These are phyloP conservation scores for Drosophila fungiperda DNA, from an alignment of 2,888 invertebrate genomes.

Conservation along the genomic window DNA sequence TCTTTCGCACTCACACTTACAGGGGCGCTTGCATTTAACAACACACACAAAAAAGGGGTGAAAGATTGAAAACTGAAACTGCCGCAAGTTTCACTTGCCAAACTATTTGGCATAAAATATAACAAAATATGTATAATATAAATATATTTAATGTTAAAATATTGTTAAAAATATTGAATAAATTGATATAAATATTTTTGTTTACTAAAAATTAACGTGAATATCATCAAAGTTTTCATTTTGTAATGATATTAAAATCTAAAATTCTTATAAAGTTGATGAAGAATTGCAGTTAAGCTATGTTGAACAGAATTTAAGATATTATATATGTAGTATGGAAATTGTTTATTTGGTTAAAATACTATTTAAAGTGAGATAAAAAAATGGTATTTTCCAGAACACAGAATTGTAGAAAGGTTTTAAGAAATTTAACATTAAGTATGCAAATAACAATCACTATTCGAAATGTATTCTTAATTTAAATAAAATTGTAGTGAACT, in stretches of 20 bases:
- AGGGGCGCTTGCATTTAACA: constrained; percentile 63
- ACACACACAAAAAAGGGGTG: constrained; percentile 39
- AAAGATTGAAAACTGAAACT: background rate
- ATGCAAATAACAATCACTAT: background rate
- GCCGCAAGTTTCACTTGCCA: background rate
- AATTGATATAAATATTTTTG: background rate
- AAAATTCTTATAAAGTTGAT: background rate
- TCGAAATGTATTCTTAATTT: background rate
- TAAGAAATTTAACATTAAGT: background rate
- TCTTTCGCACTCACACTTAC: constrained; percentile 34
- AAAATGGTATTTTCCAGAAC: fast-evolving
- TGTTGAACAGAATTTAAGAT: background rate
- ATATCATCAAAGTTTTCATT: background rate
- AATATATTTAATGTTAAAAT: background rate
- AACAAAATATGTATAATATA: background rate
- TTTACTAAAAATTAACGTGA: background rate
- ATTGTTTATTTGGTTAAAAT: background rate
- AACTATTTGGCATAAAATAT: background rate
- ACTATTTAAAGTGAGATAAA: background rate
- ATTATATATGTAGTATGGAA: background rate
- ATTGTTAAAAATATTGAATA: background rate
- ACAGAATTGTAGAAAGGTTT: background rate
- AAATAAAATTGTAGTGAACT: background rate
- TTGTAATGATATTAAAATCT: background rate
- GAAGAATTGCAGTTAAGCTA: background rate